Conservation (phyloP, 2,888 invertebrate genomes). For the Chymomyza caudatula region DNA sequence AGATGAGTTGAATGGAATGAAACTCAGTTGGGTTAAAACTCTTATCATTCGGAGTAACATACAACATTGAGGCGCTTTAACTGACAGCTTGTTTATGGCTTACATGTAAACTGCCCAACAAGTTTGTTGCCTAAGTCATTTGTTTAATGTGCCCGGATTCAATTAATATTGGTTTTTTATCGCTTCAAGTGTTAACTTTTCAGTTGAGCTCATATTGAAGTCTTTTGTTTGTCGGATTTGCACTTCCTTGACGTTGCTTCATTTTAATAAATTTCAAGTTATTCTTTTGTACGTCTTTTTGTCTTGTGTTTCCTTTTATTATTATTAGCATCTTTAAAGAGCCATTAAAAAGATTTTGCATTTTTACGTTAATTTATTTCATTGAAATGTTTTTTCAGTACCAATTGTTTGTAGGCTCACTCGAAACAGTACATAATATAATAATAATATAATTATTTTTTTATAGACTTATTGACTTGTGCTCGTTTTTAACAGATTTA, state of each 20-base stretch:
- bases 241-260: neutral
- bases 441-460: neutral
- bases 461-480: constrained; percentile 1
- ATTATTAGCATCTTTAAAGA: neutral
- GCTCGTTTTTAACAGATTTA: constrained; percentile 27
- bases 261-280: neutral
- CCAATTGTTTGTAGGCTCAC: neutral
- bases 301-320: neutral
- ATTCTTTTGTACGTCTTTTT: constrained; percentile 1
- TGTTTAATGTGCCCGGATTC: constrained; percentile 28
- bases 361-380: neutral
- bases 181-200: constrained; percentile 5
- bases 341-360: neutral
- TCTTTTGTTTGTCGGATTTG: neutral
- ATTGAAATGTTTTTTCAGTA: neutral
- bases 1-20: no score
- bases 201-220: neutral
- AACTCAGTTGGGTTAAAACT: no score
- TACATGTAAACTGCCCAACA: neutral
- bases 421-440: neutral
- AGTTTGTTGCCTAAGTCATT: constrained; percentile 42
- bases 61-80: neutral
- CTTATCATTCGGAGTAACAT: neutral
- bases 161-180: constrained; percentile 25
- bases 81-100: neutral